Percentiles rank a stretch among this genome's conserved stretches.
Conservation (phyloP, 2,888 invertebrate species). For the Pandemis cinnamomeana region DNA sequence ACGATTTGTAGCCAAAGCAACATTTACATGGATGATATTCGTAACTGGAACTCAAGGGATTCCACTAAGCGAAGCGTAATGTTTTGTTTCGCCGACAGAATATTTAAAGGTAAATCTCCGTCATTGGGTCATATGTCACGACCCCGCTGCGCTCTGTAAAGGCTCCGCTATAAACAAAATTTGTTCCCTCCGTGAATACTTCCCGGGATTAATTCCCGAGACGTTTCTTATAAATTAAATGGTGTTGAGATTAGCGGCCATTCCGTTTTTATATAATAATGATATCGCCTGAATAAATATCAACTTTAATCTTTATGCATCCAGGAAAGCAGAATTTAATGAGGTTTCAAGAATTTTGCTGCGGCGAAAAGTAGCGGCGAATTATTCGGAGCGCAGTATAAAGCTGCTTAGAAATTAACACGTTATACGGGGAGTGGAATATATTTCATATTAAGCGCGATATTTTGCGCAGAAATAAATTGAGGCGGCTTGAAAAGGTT, state of each 20-base stretch:
- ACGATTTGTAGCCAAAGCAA: not conserved
- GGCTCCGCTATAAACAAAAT: slow-evolving; percentile 57
- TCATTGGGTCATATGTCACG: slow-evolving; percentile 50
- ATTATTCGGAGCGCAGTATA: slow-evolving; percentile 31
- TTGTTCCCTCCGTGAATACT: slow-evolving; percentile 49
- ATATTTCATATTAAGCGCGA: slow-evolving; percentile 29
- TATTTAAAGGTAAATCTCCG: slow-evolving; percentile 46
- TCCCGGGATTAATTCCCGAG: slow-evolving; percentile 54
- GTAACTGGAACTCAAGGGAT: slow-evolving; percentile 32
- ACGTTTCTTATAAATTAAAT: slow-evolving; percentile 54
- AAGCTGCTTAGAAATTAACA: slow-evolving; percentile 38
- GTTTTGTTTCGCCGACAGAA: slow-evolving; percentile 50
- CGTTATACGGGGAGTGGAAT: slow-evolving; percentile 19
- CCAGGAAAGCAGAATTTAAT: slow-evolving; percentile 39
- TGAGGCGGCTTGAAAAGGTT: slow-evolving; percentile 14
- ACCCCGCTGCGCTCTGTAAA: slow-evolving; percentile 49
- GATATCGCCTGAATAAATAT: slow-evolving; percentile 40
- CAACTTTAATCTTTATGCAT: slow-evolving; percentile 35
- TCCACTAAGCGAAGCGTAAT: slow-evolving; percentile 48
- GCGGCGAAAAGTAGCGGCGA: slow-evolving; percentile 9
- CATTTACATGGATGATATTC: slow-evolving; percentile 30
- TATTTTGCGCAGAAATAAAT: slow-evolving; percentile 22
- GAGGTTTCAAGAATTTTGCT: slow-evolving; percentile 34
- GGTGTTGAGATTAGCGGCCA: slow-evolving; percentile 54
- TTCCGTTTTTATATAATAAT: slow-evolving; percentile 52